Base-by-base conservation (phyloP, 2,113 vertebrate species). In the Sinocyclocheilus grahami region DNA sequence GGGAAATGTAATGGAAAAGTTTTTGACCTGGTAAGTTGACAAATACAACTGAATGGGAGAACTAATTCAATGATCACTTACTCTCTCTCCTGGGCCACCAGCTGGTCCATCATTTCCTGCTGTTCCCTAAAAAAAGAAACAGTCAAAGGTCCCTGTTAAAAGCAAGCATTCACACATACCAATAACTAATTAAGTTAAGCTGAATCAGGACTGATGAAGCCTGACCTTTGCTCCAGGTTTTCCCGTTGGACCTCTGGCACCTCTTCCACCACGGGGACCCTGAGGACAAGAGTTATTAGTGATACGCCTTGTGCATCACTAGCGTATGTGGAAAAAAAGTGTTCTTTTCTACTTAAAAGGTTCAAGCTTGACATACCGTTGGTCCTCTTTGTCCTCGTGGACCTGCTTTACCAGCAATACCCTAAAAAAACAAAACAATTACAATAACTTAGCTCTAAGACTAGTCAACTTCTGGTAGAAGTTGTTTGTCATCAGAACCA, bases 11-110 rank as follows among this genome's bases (percentile, higher is more conserved):
- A 16, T 55, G 9, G 3, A 58, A n/a, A 22, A 22, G 13, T 0
- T 20, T 60, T 55, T 76, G 46, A 16, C 2, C 8, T 78, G 16
- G n/a, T 33, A 71, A 5, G 5, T 22, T n/a, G 42, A 71, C 12
- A 22, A 20, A 72, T 53, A 55, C 16, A 71, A 20, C 4, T 24
- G 24, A 33, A 65, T 10, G 22, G 13, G 22, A 71, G 24, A 71
- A 71, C n/a, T 71, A 33, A 71, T n/a, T 71, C 6, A 53, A 65
- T 11, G 22, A 27, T 60, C 69, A 93, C 97, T 89, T 92, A 99
- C 98, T 95, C 97, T 97, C 95, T 99, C 98, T 87, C 98, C 98
- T 9, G 97, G 96, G 4, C 97, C 97, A 27, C 98, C 98, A 3
- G 96, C 94, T 80, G 98, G 96, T 58, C 98, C 98, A 85, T 99